phyloP scores from a whole-genome alignment of 2,888 invertebrate species.

The Pseudanteris insignis region DNA sequence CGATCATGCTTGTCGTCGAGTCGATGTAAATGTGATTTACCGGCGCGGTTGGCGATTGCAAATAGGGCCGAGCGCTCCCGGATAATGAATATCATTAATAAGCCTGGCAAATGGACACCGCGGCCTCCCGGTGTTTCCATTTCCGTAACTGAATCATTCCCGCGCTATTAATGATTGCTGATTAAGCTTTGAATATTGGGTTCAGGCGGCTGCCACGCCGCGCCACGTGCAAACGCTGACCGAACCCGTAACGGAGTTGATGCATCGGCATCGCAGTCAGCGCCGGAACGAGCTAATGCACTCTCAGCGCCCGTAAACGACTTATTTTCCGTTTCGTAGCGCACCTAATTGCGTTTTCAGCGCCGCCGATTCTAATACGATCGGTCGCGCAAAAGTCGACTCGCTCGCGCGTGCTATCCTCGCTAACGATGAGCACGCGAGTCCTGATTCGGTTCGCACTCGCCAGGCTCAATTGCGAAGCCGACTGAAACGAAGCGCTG shows the following conservation, averaged over 20 bases:
- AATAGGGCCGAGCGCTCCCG: conserved; percentile 4
- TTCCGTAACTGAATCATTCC: conserved; percentile 20
- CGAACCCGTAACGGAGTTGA: no score
- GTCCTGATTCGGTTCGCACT: no score
- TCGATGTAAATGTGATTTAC: conserved; percentile 47
- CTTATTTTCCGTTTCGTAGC: conserved; percentile 5
- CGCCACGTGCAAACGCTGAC: no score
- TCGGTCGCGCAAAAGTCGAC: conserved; percentile 4
- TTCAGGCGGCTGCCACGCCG: no score
- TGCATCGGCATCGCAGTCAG: no score
- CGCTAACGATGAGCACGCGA: no score
- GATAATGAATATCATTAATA: conserved; percentile 36
- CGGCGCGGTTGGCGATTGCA: conserved; percentile 5
- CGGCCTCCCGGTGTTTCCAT: conserved; percentile 15
- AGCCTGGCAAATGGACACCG: conserved; percentile 18
- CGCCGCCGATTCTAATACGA: conserved; percentile 7
- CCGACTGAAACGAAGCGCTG: no score
- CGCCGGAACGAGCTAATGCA: neutral
- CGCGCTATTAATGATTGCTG: conserved; percentile 15
- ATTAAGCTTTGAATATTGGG: conserved; percentile 4
- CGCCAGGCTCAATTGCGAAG: no score
- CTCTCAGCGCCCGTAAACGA: no score
- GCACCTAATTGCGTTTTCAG: conserved; percentile 9
- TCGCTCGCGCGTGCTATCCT: no score
- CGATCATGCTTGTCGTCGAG: conserved; percentile 52